Base-by-base conservation (phyloP, 2,888 invertebrate species). In the Cheilosia vulpina region DNA sequence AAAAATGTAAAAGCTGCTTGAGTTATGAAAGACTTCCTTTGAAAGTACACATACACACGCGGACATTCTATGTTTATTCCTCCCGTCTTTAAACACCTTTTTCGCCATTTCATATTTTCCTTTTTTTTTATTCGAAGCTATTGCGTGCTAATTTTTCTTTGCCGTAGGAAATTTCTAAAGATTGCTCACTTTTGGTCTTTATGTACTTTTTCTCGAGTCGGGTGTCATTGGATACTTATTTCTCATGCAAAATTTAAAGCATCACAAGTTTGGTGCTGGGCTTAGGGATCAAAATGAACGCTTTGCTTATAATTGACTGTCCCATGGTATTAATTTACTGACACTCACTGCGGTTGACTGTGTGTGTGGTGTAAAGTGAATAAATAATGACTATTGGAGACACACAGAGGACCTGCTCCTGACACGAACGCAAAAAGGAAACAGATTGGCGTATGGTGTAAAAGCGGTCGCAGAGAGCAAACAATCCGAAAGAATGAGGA, bases 341-440 rank as follows among this genome's bases (percentile, higher is more conserved):
- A 31, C n/a, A n/a, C 27, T 13, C 27, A 38, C 38, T 78, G 45
- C 24, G 68, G 53, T 66, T 72, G 43, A 55, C 38, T 47, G 66
- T 34, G 34, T 38, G 72, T 65, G 45, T 47, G 79, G 53, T 84
- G 58, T 55, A 65, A 75, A 79, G 75, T 84, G 79, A 84, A 84
- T 84, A 79, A 75, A 84, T 84, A 79, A 84, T 84, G 73, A 73
- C 43, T 41, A 52, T 76, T 55, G 72, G 78, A 38, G 83, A 41
- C 43, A 71, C 69, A 41, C 43, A 71, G 65, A 65, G 63, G 55
- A 71, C 65, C 41, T 63, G 43, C 27, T 27, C 27, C 53, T 13
- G n/a, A 1, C 24, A 57, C 31, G 2, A 43, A 52, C n/a, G 31
- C 17, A 71, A 57, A 47, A 55, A 72, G 13, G 4, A 38, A 71